phyloP scores from a whole-genome alignment of 2,888 invertebrate genomes.

The Zhuqinia jingwanae region DNA sequence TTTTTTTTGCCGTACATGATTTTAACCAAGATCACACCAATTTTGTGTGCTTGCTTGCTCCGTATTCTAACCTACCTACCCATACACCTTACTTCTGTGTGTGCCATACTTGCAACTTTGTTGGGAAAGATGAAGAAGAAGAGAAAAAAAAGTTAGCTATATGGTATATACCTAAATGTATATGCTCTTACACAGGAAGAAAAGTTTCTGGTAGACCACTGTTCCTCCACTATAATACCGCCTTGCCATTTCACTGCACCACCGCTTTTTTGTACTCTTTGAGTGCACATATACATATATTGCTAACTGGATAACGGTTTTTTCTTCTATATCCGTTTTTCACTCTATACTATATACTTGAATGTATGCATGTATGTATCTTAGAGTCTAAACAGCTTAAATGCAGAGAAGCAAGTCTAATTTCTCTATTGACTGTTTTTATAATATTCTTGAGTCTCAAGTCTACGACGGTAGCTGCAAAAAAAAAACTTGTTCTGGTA shows the following conservation, averaged over 20 bases:
- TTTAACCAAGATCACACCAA: conserved; percentile 38
- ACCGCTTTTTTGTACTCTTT: not conserved
- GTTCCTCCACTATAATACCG: not conserved
- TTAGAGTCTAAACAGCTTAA: not conserved
- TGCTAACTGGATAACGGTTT: not conserved
- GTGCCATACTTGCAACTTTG: conserved; percentile 43
- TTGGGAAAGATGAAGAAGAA: not conserved
- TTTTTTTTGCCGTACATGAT: too few relatives aligned
- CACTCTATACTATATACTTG: not conserved
- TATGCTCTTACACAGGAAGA: conserved; percentile 23
- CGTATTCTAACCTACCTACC: not conserved
- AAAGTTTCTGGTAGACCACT: not conserved
- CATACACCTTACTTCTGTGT: conserved; percentile 26
- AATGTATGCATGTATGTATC: not conserved
- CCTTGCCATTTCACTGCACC: conserved; percentile 7
- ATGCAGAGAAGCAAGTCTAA: conserved; percentile 44
- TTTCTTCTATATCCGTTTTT: conserved; percentile 20
- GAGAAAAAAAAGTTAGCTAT: conserved; percentile 27
- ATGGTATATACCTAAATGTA: too few relatives aligned
- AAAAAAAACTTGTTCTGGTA: conserved; percentile 4
- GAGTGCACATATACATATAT: not conserved
- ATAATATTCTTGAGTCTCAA: conserved; percentile 15
- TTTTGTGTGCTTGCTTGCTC: not conserved
- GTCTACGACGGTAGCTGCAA: not conserved
- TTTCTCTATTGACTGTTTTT: conserved; percentile 62